Conservation (phyloP, 2,888 invertebrate genomes). For the Mythimna albipuncta region DNA sequence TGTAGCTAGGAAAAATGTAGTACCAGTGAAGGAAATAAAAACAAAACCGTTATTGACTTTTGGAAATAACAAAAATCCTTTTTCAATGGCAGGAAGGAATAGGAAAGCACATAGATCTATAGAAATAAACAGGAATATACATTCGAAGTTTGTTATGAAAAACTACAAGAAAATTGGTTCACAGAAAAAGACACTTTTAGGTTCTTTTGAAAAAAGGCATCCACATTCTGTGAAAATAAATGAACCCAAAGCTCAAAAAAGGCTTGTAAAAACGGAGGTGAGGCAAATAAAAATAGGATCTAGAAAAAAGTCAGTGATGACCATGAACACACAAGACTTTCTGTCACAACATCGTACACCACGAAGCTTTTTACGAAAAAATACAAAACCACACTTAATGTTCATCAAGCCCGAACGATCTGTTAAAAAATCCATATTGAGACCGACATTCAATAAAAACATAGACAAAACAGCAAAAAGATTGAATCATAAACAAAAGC, state of each 20-base stretch:
- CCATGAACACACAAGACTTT: conserved; percentile 72
- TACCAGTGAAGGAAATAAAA: conserved; percentile 26
- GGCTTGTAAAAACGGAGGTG: conserved; percentile 54
- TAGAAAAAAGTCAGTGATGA: conserved; percentile 66
- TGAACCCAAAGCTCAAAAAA: conserved; percentile 56
- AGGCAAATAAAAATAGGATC: conserved; percentile 67
- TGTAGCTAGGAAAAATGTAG: conserved; percentile 14
- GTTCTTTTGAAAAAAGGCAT: conserved; percentile 70
- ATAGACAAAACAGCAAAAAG: conserved; percentile 42
- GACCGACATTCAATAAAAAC: conserved; percentile 68
- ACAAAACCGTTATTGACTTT: conserved; percentile 29
- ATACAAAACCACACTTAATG: conserved; percentile 20
- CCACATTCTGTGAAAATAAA: conserved; percentile 66
- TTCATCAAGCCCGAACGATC: conserved; percentile 36
- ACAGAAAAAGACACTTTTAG: conserved; percentile 51
- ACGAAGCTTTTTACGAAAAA: conserved; percentile 42
- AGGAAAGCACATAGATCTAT: conserved; percentile 9
- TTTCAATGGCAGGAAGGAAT: neutral
- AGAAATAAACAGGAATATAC: conserved; percentile 34
- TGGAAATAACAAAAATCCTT: conserved; percentile 7
- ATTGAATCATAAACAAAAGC: conserved; percentile 31
- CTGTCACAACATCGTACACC: conserved; percentile 67
- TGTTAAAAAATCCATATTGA: conserved; percentile 62
- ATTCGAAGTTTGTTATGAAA: conserved; percentile 41
- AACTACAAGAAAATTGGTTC: conserved; percentile 47